Conservation (phyloP, 2,113 vertebrate species). For the Mormyrus iriodes region DNA sequence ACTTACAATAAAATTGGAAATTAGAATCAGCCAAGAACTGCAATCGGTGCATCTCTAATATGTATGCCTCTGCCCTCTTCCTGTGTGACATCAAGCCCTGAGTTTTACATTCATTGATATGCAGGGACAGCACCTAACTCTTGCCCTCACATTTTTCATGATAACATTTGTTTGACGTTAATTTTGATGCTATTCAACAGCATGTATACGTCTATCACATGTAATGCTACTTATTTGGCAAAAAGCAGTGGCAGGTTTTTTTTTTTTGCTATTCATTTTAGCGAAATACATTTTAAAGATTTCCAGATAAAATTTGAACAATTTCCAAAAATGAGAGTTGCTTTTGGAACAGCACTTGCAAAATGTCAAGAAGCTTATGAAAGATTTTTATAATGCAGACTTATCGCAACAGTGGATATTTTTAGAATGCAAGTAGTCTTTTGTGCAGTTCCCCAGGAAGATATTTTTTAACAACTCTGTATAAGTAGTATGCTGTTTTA, state of each 20-base stretch:
- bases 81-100: not conserved
- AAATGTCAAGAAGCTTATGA: conserved; percentile 1
- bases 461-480: not conserved
- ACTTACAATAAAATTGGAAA: no score
- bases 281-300: conserved; percentile 14
- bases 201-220: conserved; percentile 47
- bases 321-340: conserved; percentile 9
- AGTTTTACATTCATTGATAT: not conserved
- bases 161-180: not conserved
- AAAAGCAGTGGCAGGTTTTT: conserved; percentile 10
- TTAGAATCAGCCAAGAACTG: no score
- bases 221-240: conserved; percentile 37
- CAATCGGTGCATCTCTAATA: no score
- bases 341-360: not conserved
- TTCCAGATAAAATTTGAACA: not conserved
- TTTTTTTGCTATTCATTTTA: not conserved
- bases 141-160: not conserved
- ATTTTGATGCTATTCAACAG: conserved; percentile 27
- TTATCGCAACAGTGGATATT: not conserved
- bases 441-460: not conserved
- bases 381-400: not conserved
- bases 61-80: not conserved
- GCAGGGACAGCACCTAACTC: not conserved
- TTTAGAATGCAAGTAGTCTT: not conserved
- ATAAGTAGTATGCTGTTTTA: not conserved